Percentiles rank a stretch among this genome's conserved stretches.
These are phyloP conservation scores for Apamea epomidion DNA, from an alignment of 2,888 invertebrate species.

Conservation along the genomic window DNA sequence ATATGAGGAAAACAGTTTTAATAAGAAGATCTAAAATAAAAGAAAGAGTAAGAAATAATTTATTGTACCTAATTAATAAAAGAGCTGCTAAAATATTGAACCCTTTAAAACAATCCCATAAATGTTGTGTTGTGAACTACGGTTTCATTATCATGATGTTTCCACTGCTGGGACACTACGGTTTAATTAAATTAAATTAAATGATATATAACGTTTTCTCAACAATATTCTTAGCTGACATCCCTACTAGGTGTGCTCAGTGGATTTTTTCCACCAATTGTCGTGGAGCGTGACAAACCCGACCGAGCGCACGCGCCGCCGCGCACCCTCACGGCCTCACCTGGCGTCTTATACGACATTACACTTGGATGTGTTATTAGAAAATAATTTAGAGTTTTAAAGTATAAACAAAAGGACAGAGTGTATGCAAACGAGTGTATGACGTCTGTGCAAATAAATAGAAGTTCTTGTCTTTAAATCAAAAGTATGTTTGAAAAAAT, in stretches of 20 bases:
- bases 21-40: too few relatives aligned
- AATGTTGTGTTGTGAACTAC: too few relatives aligned
- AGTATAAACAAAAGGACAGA: not conserved
- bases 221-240: slow-evolving; percentile 15
- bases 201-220: not conserved
- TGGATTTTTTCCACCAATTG: slow-evolving; percentile 75
- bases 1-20: too few relatives aligned
- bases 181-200: not conserved
- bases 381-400: slow-evolving; percentile 24
- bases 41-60: too few relatives aligned
- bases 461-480: not conserved
- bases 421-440: fast-evolving
- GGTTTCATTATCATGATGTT: too few relatives aligned
- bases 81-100: too few relatives aligned
- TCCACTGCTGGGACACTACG: not conserved
- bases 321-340: slow-evolving; percentile 74
- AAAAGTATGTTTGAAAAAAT: not conserved
- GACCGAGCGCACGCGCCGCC: slow-evolving; percentile 77
- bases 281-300: slow-evolving; percentile 83
- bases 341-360: slow-evolving; percentile 54
- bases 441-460: not conserved
- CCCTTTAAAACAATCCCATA: too few relatives aligned
- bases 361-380: slow-evolving; percentile 44
- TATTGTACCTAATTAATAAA: too few relatives aligned
- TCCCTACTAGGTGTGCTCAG: slow-evolving; percentile 60